These are phyloP conservation scores for Hippolais icterina DNA, from an alignment of 2,113 vertebrate species.

Conservation along the genomic window DNA sequence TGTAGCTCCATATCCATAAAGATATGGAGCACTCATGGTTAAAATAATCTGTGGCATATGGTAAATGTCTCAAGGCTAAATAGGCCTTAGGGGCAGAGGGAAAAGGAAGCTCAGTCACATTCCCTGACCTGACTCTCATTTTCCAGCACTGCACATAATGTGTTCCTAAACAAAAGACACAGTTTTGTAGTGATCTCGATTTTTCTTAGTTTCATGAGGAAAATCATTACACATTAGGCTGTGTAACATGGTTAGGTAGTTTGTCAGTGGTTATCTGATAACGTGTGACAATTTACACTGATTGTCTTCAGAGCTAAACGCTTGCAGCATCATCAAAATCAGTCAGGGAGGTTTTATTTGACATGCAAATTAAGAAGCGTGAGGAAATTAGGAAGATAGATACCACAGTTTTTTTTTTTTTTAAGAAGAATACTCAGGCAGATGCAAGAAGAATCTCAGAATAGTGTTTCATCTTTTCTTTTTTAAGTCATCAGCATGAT, in stretches of 20 bases:
- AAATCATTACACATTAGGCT: not conserved
- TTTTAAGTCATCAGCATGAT: not conserved
- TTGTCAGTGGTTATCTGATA: not conserved
- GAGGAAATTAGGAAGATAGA: not conserved
- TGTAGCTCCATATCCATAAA: not conserved
- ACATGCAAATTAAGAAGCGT: conserved; percentile 15
- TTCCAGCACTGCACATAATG: not conserved
- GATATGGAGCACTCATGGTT: not conserved
- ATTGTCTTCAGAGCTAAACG: not conserved
- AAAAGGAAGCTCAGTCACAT: not conserved
- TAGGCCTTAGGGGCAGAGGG: not conserved
- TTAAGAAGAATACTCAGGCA: not conserved
- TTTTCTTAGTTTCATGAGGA: not conserved
- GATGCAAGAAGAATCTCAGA: not conserved
- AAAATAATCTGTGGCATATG: not conserved
- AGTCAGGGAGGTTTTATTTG: not conserved
- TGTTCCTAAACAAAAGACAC: not conserved
- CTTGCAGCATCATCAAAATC: conserved; percentile 4
- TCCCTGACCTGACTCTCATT: not conserved
- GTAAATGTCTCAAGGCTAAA: not conserved
- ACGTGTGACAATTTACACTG: not conserved
- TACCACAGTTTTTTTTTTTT: not conserved
- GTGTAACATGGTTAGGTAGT: not conserved
- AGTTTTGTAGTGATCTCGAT: not conserved
- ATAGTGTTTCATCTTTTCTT: not conserved